Base-by-base conservation (phyloP, 2,888 invertebrate species). In the Syrphus vitripennis region DNA sequence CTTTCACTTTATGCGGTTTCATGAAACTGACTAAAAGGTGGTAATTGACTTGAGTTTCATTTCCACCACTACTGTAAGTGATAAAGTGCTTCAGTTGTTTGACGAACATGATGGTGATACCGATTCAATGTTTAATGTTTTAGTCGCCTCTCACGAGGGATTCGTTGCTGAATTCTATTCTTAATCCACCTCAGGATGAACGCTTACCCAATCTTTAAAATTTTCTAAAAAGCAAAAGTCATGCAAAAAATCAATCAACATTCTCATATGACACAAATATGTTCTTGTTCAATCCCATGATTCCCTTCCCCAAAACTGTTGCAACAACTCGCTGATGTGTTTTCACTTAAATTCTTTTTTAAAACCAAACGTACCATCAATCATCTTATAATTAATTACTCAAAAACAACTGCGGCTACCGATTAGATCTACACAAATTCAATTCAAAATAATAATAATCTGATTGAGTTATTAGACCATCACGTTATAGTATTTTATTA, bases 401-500 rank as follows among this genome's bases (percentile, higher is more conserved):
- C 1, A 16, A 53, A 53, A 29, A 16, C 29, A 29, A 55, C 55
- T 16, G 2, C 10, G n/a, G 5, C 26, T 53, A 9, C 29, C 21
- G 26, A 53, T 53, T 29, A 53, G 53, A 53, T 53, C 26, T 9
- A 29, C 4, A 29, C 26, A 26, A 29, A 55, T 55, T 19, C 10
- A 55, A 29, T 55, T 31, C 10, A 3, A 34, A 59, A 37, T 57
- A 48, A 10, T 34, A 10, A 9, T 21, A 37, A 34, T 37, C 34
- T 59, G 34, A 65, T 65, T 65, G 45, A 45, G 29, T 65, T 65
- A 65, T 31, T 65, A 65, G 65, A 65, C 65, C 45, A 65, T 65
- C 16, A 63, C 61, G 12, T 24, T 61, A 3, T n/a, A 21, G 2
- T 21, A 37, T 24, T 40, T 29, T 7, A 9, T 29, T n/a, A n/a